These are phyloP conservation scores for Hippocampus comes DNA, from an alignment of 2,113 vertebrate genomes.

Conservation along the genomic window DNA sequence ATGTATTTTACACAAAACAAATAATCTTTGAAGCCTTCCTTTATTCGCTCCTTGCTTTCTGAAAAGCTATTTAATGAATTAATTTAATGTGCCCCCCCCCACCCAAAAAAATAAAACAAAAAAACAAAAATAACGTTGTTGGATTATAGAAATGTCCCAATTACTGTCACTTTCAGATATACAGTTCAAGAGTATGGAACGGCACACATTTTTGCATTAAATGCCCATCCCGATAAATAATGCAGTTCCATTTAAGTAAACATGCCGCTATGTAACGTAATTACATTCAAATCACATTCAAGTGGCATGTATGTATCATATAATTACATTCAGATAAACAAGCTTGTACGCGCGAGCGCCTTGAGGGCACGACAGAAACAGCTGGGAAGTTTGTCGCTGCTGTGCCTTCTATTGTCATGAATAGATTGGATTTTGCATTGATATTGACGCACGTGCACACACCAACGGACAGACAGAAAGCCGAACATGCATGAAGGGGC, in stretches of 20 bases:
- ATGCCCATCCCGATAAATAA: slow-evolving; percentile 45
- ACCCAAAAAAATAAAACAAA: not conserved
- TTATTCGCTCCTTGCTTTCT: slow-evolving; percentile 4
- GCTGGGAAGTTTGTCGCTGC: slow-evolving; percentile 53
- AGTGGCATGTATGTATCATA: slow-evolving; percentile 53
- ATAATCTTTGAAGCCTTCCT: not conserved
- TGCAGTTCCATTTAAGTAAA: slow-evolving; percentile 46
- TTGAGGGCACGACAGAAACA: slow-evolving; percentile 44
- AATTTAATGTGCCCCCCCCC: not conserved
- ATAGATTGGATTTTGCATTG: slow-evolving; percentile 47
- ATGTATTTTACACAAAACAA: not conserved
- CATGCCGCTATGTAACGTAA: slow-evolving; percentile 42
- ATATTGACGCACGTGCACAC: slow-evolving; percentile 12
- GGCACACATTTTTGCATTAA: slow-evolving; percentile 23
- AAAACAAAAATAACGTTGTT: not conserved
- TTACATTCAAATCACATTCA: slow-evolving; percentile 45
- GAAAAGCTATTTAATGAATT: not conserved
- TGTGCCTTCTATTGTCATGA: slow-evolving; percentile 41
- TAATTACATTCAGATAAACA: slow-evolving; percentile 62
- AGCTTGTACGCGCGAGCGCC: slow-evolving; percentile 42
- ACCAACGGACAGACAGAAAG: slow-evolving; percentile 3
- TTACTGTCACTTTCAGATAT: slow-evolving; percentile 8
- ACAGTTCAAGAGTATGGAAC: not conserved
- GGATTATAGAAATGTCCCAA: too few relatives aligned
- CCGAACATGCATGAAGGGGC: slow-evolving; percentile 8